These are phyloP conservation scores for Ispidina picta DNA, from an alignment of 2,797 vertebrate genomes.

Conservation along the genomic window DNA sequence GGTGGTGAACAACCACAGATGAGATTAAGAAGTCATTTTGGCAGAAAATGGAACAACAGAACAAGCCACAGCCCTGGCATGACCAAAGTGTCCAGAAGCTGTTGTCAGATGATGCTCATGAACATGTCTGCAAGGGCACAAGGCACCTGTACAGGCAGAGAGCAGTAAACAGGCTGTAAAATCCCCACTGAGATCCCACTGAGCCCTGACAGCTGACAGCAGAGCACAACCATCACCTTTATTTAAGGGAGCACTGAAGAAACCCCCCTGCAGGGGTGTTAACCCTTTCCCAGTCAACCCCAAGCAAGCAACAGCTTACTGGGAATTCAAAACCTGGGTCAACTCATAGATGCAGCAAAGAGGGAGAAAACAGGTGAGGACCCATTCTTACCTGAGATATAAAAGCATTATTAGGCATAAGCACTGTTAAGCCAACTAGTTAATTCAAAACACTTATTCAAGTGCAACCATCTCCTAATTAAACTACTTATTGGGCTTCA, in stretches of 20 bases:
- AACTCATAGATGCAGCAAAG: neutral
- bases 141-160: accelerated
- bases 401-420: neutral
- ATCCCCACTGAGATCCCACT: neutral
- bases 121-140: accelerated
- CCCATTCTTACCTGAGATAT: accelerated
- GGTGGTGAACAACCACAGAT: neutral
- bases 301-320: neutral
- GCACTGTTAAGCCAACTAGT: neutral
- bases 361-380: neutral
- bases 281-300: neutral
- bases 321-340: neutral
- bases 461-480: neutral
- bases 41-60: neutral
- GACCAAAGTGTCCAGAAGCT: accelerated
- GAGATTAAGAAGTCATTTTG: neutral
- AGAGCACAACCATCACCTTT: neutral
- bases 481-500: neutral
- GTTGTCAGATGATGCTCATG: accelerated
- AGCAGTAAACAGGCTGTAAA: neutral
- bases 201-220: neutral
- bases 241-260: accelerated
- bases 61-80: neutral
- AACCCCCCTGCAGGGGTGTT: neutral
- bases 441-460: neutral